Base-by-base conservation (phyloP, 2,888 invertebrate genomes). In the Himalopsyche tibetana region DNA sequence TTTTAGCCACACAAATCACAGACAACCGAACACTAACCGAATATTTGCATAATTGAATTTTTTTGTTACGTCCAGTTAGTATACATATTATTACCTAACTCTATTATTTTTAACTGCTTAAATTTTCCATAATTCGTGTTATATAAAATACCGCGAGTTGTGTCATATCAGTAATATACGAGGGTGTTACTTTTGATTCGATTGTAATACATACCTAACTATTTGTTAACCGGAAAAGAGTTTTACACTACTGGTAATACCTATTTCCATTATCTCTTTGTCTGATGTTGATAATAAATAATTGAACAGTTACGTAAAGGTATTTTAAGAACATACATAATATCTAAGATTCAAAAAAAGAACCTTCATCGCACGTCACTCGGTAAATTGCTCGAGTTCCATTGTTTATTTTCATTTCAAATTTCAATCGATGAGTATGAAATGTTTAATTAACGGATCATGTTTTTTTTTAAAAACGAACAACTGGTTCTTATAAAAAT, bases 111-210 rank as follows among this genome's bases (percentile, higher is more conserved):
- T 74, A 74, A 74, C 74, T 4, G 74, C 12, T 11, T 74, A 6
- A 74, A 74, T 74, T 74, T 15, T 38, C 15, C 36, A 74, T 38
- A 74, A 74, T 38, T 74, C 19, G 5, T 74, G 9, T 74, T 74
- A 74, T 38, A 74, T 74, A 74, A 74, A 74, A 74, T 74, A 19
- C 74, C 28, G 38, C 74, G 36, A 12, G 36, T 74, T 74, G 74
- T 74, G 74, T 36, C 74, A 74, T 74, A 74, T 74, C 11, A 3
- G 36, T 36, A 74, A 28, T 12, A 74, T 38, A 63, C 9, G 6
- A 63, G 5, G 45, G 36, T 12, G 74, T 12, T 36, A 74, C 36
- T 36, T 36, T 74, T 38, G 15, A 74, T 36, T 28, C 36, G 4
- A 36, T 38, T 74, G 36, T 12, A 5, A 74, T 74, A 74, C 19